A percentile compares a stretch with the other conserved stretches of the same genome.
Evolutionary conservation across 2,888 invertebrate species (phyloP).

Genomic region (Ecdyonurus torrentis): DNA sequence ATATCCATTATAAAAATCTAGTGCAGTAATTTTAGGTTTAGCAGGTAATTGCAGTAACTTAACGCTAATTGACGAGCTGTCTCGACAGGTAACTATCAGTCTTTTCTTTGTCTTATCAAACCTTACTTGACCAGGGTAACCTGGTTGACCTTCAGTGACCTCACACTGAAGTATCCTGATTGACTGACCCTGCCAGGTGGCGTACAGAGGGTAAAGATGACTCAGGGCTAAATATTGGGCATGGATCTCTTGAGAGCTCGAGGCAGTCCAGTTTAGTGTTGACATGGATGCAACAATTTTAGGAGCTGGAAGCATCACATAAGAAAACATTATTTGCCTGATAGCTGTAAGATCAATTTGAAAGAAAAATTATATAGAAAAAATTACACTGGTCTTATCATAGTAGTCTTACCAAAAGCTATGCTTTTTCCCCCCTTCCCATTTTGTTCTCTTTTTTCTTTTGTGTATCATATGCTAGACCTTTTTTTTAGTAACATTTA

Average conservation of each 20-base stretch:
- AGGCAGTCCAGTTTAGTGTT: conserved; percentile 45
- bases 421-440: too few relatives aligned
- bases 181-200: conserved; percentile 38
- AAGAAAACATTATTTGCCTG: too few relatives aligned
- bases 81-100: conserved; percentile 40
- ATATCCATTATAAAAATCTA: conserved; percentile 78
- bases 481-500: too few relatives aligned
- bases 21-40: conserved; percentile 53
- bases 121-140: not conserved
- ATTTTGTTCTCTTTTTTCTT: too few relatives aligned
- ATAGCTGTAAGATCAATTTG: too few relatives aligned
- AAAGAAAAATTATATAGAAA: too few relatives aligned
- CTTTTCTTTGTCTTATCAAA: not conserved
- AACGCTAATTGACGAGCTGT: conserved; percentile 45
- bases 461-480: too few relatives aligned
- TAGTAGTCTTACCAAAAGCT: too few relatives aligned
- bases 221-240: conserved; percentile 53
- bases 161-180: conserved; percentile 40
- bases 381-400: too few relatives aligned
- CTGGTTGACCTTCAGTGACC: not conserved
- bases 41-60: conserved; percentile 44
- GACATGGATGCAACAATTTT: conserved; percentile 46
- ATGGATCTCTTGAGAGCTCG: conserved; percentile 45
- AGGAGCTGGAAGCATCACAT: conserved; percentile 57
- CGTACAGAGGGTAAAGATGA: conserved; percentile 41